Evolutionary conservation across 2,113 vertebrate species (phyloP).

Genomic region (Gambusia holbrooki): DNA sequence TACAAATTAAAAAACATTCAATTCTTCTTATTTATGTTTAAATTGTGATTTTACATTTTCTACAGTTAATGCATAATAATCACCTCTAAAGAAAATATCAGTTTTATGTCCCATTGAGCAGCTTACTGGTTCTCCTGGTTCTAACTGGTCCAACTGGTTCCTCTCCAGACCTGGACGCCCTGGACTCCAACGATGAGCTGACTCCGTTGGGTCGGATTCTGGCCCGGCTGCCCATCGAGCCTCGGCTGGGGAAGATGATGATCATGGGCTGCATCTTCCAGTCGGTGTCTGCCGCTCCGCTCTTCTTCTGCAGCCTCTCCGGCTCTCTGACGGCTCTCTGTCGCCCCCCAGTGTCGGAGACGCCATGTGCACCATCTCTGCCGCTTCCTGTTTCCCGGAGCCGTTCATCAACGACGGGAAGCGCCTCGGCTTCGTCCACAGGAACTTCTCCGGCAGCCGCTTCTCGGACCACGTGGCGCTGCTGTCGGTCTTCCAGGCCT

Average conservation of each 20-base stretch:
- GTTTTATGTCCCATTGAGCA: no score
- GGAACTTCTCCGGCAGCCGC: slow-evolving; percentile 91
- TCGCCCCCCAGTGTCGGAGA: slow-evolving; percentile 87
- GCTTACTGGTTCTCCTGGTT: not conserved
- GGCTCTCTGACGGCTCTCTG: not conserved
- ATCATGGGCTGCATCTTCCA: slow-evolving; percentile 98
- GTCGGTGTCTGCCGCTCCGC: slow-evolving; percentile 73
- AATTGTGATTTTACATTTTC: no score
- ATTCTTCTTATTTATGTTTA: no score
- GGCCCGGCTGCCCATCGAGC: slow-evolving; percentile 93
- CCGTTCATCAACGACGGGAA: slow-evolving; percentile 95
- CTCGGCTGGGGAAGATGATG: slow-evolving; percentile 98
- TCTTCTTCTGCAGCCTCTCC: not conserved
- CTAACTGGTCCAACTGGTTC: not conserved
- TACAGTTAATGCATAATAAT: no score
- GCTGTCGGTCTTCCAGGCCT: slow-evolving; percentile 93
- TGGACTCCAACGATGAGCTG: slow-evolving; percentile 92
- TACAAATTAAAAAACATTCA: no score
- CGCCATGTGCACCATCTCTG: slow-evolving; percentile 93
- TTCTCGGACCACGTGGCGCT: slow-evolving; percentile 95
- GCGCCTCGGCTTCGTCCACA: slow-evolving; percentile 90
- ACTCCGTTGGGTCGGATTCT: slow-evolving; percentile 94
- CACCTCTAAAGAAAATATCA: no score
- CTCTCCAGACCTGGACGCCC: slow-evolving; percentile 88
- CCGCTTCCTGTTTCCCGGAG: slow-evolving; percentile 93